These are phyloP conservation scores for Drosophila bifasciata DNA, from an alignment of 1,140 invertebrate species.

Conservation along the genomic window DNA sequence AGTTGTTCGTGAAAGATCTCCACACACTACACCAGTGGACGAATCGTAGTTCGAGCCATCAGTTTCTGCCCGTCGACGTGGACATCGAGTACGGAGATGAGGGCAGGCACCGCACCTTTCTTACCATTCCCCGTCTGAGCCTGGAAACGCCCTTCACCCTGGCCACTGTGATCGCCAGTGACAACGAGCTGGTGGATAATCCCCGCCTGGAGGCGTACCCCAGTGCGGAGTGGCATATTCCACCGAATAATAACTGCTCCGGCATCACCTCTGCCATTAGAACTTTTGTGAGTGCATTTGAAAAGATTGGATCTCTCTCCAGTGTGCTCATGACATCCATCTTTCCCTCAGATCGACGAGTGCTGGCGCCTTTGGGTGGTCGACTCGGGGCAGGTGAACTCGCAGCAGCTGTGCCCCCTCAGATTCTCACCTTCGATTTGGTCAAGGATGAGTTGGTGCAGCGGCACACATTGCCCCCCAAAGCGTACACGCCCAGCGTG, in stretches of 20 bases:
- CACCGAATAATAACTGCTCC: slow-evolving; percentile 84
- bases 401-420: slow-evolving; percentile 86
- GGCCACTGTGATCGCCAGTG: slow-evolving; percentile 85
- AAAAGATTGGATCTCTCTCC: not conserved
- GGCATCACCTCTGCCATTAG: slow-evolving; percentile 86
- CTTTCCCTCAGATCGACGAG: slow-evolving; percentile 86
- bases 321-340: not conserved
- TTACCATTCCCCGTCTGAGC: slow-evolving; percentile 90
- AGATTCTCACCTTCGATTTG: slow-evolving; percentile 87
- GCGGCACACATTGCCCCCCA: slow-evolving; percentile 85
- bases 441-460: slow-evolving; percentile 85
- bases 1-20: slow-evolving; percentile 58
- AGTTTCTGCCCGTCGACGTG: slow-evolving; percentile 90
- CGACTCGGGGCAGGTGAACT: slow-evolving; percentile 87
- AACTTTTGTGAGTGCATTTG: slow-evolving; percentile 69
- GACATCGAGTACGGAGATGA: slow-evolving; percentile 87
- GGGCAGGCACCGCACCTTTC: slow-evolving; percentile 86
- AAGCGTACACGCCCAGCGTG: slow-evolving; percentile 82
- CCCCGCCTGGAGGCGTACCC: slow-evolving; percentile 85
- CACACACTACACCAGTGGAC: slow-evolving; percentile 85
- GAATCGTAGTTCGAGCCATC: slow-evolving; percentile 85
- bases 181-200: slow-evolving; percentile 66
- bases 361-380: slow-evolving; percentile 88
- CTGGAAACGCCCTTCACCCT: slow-evolving; percentile 88
- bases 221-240: slow-evolving; percentile 85